phyloP scores from a whole-genome alignment of 2,888 invertebrate genomes.

The Trichacis sp. region DNA sequence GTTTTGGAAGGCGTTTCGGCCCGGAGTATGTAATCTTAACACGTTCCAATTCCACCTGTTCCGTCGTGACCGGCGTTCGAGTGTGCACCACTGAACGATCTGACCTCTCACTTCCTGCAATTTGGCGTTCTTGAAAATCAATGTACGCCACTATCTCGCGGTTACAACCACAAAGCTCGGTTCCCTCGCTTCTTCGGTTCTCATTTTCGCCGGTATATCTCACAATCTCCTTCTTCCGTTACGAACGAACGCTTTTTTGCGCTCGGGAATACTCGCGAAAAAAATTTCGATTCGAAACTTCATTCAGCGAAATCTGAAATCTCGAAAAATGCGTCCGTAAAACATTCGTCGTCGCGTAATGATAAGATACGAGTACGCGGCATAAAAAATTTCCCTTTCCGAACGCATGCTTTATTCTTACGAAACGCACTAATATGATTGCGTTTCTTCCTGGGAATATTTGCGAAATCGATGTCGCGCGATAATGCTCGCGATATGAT shows the following conservation, averaged over 20 bases:
- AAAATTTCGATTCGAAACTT: constrained; percentile 9
- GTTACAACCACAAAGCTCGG: constrained; percentile 7
- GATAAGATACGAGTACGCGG: no score
- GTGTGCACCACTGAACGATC: constrained; percentile 40
- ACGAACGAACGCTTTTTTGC: background rate
- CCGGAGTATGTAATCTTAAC: constrained; percentile 4
- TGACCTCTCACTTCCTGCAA: constrained; percentile 62
- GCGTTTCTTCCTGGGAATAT: constrained; percentile 58
- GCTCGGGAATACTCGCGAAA: background rate
- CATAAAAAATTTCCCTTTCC: constrained; percentile 10
- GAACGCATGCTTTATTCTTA: constrained; percentile 25
- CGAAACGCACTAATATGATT: constrained; percentile 36
- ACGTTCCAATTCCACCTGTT: constrained; percentile 38
- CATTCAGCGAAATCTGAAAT: constrained; percentile 16
- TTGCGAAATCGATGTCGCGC: constrained; percentile 64
- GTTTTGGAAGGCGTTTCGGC: background rate
- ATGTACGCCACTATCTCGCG: constrained; percentile 51
- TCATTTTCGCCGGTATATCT: constrained; percentile 4
- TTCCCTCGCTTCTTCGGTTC: constrained; percentile 9
- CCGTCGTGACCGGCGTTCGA: constrained; percentile 20
- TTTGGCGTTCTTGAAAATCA: constrained; percentile 61
- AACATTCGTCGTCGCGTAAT: no score
- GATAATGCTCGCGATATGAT: constrained; percentile 57
- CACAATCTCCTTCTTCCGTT: background rate
- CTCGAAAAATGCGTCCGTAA: no score